phyloP scores from a whole-genome alignment of 2,797 vertebrate species.

The Oreochromis mossambicus region DNA sequence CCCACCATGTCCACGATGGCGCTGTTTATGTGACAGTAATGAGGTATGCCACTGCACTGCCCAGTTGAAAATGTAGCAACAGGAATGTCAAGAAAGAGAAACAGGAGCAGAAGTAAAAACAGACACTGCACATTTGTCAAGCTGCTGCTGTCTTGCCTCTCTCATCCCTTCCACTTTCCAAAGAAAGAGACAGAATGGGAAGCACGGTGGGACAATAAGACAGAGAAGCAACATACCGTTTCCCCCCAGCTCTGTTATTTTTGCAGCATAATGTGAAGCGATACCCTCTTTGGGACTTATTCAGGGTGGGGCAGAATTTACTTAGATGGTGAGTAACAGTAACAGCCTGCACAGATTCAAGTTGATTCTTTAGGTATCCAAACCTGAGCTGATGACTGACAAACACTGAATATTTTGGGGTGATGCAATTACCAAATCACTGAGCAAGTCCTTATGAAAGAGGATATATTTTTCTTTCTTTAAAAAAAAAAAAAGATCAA shows the following conservation, averaged over 20 bases:
- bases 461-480: background rate
- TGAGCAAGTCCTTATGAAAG: background rate
- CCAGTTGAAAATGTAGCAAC: slow-evolving; percentile 1
- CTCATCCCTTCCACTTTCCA: background rate
- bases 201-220: background rate
- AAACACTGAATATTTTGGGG: background rate
- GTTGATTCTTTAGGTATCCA: background rate
- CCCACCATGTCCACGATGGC: background rate
- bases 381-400: background rate
- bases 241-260: slow-evolving; percentile 54
- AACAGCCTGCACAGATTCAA: background rate
- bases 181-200: background rate
- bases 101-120: slow-evolving; percentile 6
- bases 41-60: slow-evolving; percentile 12
- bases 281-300: slow-evolving; percentile 52
- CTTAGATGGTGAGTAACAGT: background rate
- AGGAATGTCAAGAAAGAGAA: slow-evolving; percentile 32
- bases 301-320: slow-evolving; percentile 18
- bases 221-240: slow-evolving; percentile 28
- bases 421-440: background rate
- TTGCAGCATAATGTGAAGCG: slow-evolving; percentile 35
- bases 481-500: background rate
- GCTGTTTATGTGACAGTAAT: slow-evolving; percentile 44
- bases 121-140: slow-evolving; percentile 32
- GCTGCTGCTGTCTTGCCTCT: slow-evolving; percentile 4